phyloP scores from a whole-genome alignment of 2,888 invertebrate genomes.

The Steinernema scapterisci region DNA sequence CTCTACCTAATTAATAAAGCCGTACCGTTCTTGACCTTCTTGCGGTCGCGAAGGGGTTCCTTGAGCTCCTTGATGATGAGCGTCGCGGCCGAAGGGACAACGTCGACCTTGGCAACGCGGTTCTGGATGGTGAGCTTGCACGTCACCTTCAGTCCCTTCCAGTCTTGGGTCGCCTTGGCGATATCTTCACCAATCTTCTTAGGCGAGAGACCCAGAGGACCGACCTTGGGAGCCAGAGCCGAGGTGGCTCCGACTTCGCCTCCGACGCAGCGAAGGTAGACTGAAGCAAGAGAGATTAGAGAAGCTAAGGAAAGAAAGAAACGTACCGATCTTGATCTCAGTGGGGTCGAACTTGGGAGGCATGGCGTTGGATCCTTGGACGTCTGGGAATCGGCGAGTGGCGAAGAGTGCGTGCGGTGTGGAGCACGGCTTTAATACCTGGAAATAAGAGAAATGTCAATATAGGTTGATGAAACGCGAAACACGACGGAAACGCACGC shows the following conservation, averaged over 20 bases:
- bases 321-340: slow-evolving; percentile 93
- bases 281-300: slow-evolving; percentile 72
- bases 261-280: slow-evolving; percentile 94
- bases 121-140: slow-evolving; percentile 93
- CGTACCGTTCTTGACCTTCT: slow-evolving; percentile 91
- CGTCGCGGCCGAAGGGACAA: slow-evolving; percentile 96
- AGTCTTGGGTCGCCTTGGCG: slow-evolving; percentile 95
- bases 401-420: too few species aligned
- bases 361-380: slow-evolving; percentile 67
- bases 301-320: slow-evolving; percentile 2
- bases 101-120: slow-evolving; percentile 92
- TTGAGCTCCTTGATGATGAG: slow-evolving; percentile 96
- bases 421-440: too few species aligned
- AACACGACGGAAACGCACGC: too few species aligned
- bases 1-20: slow-evolving; percentile 38
- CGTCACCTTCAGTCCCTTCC: slow-evolving; percentile 99
- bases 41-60: slow-evolving; percentile 96
- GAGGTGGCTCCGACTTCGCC: slow-evolving; percentile 99
- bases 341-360: slow-evolving; percentile 96
- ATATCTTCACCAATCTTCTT: slow-evolving; percentile 99
- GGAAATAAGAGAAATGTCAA: too few species aligned
- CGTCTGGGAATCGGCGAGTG: too few species aligned
- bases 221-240: slow-evolving; percentile 97
- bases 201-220: slow-evolving; percentile 97
- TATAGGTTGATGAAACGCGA: too few species aligned